Evolutionary conservation across 2,888 invertebrate species (phyloP), one percentile per base, ranked within the genome.

Genomic region (Xestia rhomboidea): DNA sequence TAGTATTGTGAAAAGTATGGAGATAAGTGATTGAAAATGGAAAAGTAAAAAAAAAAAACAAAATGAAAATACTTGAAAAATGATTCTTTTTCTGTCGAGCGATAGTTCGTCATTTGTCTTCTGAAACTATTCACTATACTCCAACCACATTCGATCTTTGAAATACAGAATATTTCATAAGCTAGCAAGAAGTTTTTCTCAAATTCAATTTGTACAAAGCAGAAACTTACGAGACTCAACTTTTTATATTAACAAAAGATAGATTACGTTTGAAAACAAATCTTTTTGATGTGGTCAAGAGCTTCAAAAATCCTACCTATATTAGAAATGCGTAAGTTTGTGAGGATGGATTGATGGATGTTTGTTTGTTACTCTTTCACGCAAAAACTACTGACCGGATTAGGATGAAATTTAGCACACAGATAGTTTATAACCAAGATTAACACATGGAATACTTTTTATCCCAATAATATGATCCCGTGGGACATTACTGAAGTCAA

Each of bases 51-150:
- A 34, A 54, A 64, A 49, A 54, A 4, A 72, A 18, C 15, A 24
- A 73, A 63, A 63, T 41, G 13, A 69, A 70, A 70, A 63, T 71
- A 64, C 46, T 54, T 72, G 54, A 71, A 78, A 7, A 74, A 82
- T 72, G 21, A 62, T 69, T 66, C 46, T 66, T 68, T 62, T 34
- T 21, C 15, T 24, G 15, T 15, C n/a, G 27, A 66, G 24, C 21
- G 11, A 73, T 54, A 64, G 60, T 60, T 83, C n/a, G 27, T 64
- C 63, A 79, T 76, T 73, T 80, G 76, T 83, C 76, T 73, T 76
- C 63, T 68, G 1, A 69, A 75, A 76, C 51, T 75, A 76, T 73
- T 70, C n/a, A 54, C 11, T 76, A 24, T 57, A 0, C 51, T 30
- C 70, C 7, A 21, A 83, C 46, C 46, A 41, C 69, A 57, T 73